Evolutionary conservation across 2,888 invertebrate species (phyloP).

Genomic region (Dexiosoma caninum): DNA sequence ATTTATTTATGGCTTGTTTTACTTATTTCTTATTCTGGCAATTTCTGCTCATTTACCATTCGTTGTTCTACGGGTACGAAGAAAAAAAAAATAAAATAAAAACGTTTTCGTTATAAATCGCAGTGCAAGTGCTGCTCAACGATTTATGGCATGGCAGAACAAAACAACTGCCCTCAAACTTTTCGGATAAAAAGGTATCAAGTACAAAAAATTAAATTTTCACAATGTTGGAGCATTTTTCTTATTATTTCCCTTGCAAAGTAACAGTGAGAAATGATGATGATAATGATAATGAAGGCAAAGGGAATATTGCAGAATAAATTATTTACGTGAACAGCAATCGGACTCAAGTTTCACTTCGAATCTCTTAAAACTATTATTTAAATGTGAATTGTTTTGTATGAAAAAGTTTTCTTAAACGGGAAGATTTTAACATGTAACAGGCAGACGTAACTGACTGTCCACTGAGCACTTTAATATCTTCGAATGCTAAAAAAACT

Average conservation of each 20-base stretch:
- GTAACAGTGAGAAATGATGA: constrained; percentile 11
- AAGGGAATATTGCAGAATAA: constrained; percentile 16
- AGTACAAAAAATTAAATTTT: constrained; percentile 10
- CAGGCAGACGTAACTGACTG: no score
- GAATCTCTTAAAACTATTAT: background rate
- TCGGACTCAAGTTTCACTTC: background rate
- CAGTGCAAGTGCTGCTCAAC: constrained; percentile 6
- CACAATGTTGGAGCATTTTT: background rate
- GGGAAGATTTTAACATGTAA: no score
- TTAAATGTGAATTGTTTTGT: background rate
- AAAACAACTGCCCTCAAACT: constrained; percentile 25
- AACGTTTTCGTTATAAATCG: constrained; percentile 40
- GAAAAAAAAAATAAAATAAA: no score
- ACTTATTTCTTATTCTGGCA: background rate
- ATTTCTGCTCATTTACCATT: constrained; percentile 19
- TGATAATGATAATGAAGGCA: constrained; percentile 16
- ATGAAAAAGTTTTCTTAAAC: no score
- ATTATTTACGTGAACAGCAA: background rate
- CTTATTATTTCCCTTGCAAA: background rate
- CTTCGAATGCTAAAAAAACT: no score
- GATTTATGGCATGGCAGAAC: constrained; percentile 48
- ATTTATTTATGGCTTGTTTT: constrained; percentile 3
- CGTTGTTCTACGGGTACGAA: constrained; percentile 24
- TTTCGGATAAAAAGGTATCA: constrained; percentile 19
- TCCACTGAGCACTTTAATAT: no score